A percentile compares a stretch with the other conserved stretches of the same genome.
phyloP scores from a whole-genome alignment of 2,797 vertebrate species.

The Xiphophorus birchmanni region DNA sequence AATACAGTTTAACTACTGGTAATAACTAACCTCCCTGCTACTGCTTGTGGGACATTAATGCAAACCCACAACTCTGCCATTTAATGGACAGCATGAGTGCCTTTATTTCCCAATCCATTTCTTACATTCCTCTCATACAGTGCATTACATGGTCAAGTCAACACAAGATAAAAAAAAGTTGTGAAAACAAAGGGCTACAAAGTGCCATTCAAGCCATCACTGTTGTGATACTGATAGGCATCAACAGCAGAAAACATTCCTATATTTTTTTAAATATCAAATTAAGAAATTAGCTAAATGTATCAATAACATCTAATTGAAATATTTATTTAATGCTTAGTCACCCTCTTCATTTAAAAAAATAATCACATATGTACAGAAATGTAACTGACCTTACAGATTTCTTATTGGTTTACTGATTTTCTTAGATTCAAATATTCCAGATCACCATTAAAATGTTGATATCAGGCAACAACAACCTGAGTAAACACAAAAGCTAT shows the following conservation, averaged over 20 bases:
- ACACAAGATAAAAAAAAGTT: slow-evolving; percentile 28
- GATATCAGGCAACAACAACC: not conserved
- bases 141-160: slow-evolving; percentile 59
- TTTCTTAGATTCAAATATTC: not conserved
- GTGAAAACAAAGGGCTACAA: slow-evolving; percentile 52
- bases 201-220: slow-evolving; percentile 47
- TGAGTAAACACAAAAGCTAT: not conserved
- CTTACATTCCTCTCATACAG: slow-evolving; percentile 42
- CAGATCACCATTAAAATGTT: not conserved
- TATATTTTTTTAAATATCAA: not conserved
- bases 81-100: slow-evolving; percentile 34
- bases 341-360: not conserved
- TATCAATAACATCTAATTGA: not conserved
- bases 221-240: not conserved
- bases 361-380: not conserved
- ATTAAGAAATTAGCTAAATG: not conserved
- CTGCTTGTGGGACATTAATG: slow-evolving; percentile 43
- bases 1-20: slow-evolving; percentile 38
- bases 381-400: not conserved
- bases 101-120: slow-evolving; percentile 49
- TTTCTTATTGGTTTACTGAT: not conserved
- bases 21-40: slow-evolving; percentile 22
- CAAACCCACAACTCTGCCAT: slow-evolving; percentile 54
- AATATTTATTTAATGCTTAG: not conserved
- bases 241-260: not conserved